Base-by-base conservation (phyloP, 2,888 invertebrate species). In the Slavum lentiscoides region DNA sequence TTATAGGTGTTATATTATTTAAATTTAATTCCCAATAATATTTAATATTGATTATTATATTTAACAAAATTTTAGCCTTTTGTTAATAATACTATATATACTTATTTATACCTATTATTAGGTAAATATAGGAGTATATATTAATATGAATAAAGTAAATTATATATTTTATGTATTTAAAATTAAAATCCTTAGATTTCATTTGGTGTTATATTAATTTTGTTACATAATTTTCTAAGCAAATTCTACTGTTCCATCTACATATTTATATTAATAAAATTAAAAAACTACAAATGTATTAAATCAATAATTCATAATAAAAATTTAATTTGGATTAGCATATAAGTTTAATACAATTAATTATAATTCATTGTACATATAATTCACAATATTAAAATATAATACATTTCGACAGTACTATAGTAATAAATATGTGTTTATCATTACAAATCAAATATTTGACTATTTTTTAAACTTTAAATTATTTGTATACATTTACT, bases 181-280 rank as follows among this genome's bases (percentile, higher is more conserved):
- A 58, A 6, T 15, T 39, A 39, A 39, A 74, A 23, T 66, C 39
- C 37, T 66, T 58, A 58, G 6, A 66, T 58, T 74, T 17, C 37
- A 21, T 55, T 74, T 74, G 74, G 74, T 74, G 74, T 74, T 66
- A 37, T 55, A 62, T n/a, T 53, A 64, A 39, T 23, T 62, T 43
- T 19, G 19, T 62, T 64, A 64, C 43, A 74, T 19, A 19, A 55
- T 66, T 39, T 21, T 74, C 37, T 74, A 37, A 62, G 13, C 19
- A 74, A 37, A 53, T 49, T 62, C 13, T n/a, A 64, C 62, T 49
- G 49, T 43, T 21, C 5, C 64, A 73, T 62, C 17, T 17, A 67
- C 13, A 17, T 37, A 39, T 59, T 23, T 61, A 73, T 49, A 9
- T 7, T 43, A 49, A 13, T 23, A 73, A 21, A 43, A 21, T 55